These are phyloP conservation scores for Nothura maculosa DNA, from an alignment of 2,797 vertebrate species.

Conservation along the genomic window DNA sequence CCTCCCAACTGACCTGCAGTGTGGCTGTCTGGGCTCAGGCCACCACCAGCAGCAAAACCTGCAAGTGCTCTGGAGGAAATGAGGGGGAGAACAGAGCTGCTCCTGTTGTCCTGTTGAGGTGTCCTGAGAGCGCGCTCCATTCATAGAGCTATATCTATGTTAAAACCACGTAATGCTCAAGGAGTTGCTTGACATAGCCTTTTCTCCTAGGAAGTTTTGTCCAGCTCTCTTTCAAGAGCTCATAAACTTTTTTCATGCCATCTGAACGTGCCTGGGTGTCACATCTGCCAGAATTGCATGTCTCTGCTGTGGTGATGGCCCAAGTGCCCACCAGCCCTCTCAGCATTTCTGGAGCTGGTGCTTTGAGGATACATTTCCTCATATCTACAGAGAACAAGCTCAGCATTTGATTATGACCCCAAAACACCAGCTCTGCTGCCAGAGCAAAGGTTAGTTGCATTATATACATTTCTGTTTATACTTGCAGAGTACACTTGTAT, in stretches of 20 bases:
- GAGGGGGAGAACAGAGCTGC: not conserved
- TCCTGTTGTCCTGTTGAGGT: no score
- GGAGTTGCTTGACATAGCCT: not conserved
- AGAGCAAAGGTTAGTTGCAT: not conserved
- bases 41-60: fast-evolving
- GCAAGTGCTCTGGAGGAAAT: not conserved
- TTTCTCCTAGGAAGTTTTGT: not conserved
- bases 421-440: not conserved
- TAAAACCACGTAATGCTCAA: fast-evolving
- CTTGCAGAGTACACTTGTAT: not conserved
- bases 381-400: not conserved
- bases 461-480: not conserved
- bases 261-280: not conserved
- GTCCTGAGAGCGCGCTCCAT: not conserved
- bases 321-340: fast-evolving
- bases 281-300: fast-evolving
- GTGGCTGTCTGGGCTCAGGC: fast-evolving
- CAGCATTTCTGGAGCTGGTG: not conserved
- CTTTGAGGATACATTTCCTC: not conserved
- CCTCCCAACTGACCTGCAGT: fast-evolving
- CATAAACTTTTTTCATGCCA: not conserved
- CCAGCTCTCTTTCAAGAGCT: fast-evolving
- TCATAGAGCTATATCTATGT: fast-evolving
- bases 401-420: fast-evolving
- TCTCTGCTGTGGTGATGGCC: fast-evolving